phyloP scores from a whole-genome alignment of 2,113 vertebrate genomes.

The Peromyscus polionotus region DNA sequence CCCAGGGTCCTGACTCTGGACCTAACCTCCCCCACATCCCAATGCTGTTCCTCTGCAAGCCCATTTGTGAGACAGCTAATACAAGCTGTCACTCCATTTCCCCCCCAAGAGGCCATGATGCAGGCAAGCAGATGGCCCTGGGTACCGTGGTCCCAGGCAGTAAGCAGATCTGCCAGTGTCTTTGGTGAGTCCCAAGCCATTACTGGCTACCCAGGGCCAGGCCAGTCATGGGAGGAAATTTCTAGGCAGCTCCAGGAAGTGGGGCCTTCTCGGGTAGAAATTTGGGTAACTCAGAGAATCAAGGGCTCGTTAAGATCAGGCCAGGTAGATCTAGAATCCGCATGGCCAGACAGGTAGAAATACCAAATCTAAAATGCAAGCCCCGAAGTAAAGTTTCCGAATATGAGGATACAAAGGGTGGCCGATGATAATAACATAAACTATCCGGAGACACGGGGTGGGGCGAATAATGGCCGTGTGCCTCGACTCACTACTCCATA shows the following conservation, averaged over 20 bases:
- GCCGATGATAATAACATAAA: background rate
- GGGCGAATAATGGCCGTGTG: no score
- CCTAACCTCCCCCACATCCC: background rate
- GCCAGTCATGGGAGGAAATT: background rate
- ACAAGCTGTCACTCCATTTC: background rate
- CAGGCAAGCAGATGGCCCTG: background rate
- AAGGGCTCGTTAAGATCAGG: background rate
- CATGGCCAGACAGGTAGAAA: background rate
- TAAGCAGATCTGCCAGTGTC: background rate
- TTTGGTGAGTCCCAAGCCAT: background rate
- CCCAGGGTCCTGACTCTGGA: background rate
- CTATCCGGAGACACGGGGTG: background rate
- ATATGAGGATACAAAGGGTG: background rate
- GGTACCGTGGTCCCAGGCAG: background rate
- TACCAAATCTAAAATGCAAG: background rate
- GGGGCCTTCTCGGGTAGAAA: background rate
- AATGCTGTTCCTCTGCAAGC: background rate
- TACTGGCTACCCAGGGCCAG: background rate
- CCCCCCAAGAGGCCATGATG: background rate
- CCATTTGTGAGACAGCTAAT: background rate
- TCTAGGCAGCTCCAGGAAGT: background rate
- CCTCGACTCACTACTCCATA: background rate
- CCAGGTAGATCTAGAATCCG: background rate
- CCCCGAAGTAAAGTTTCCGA: background rate
- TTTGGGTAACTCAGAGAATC: background rate